A percentile compares a stretch with the other conserved stretches of the same genome.
phyloP scores from a whole-genome alignment of 1,140 invertebrate genomes.

The Dendroctonus valens region DNA sequence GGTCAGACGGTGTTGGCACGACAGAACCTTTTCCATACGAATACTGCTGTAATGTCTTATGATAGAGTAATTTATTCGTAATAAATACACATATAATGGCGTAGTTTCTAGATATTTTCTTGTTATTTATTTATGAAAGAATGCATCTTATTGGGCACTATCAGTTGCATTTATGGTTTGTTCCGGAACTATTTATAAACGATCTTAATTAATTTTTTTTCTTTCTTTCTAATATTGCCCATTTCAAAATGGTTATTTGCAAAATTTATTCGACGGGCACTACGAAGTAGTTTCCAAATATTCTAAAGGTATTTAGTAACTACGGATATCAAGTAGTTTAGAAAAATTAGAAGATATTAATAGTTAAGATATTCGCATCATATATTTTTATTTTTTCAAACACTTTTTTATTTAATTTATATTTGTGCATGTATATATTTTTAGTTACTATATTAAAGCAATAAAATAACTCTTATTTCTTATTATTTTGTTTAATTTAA shows the following conservation, averaged over 20 bases:
- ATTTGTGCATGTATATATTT: conserved; percentile 41
- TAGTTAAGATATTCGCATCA: conserved; percentile 26
- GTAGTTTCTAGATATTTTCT: conserved; percentile 8
- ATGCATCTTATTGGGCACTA: not conserved
- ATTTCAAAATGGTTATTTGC: not conserved
- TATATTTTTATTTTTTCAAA: conserved; percentile 38
- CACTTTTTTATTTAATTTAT: conserved; percentile 41
- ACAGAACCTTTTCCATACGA: not conserved
- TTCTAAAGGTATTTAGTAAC: not conserved
- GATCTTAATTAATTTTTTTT: conserved; percentile 17
- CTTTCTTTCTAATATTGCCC: conserved; percentile 23
- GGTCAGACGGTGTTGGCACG: not conserved
- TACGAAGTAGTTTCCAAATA: not conserved
- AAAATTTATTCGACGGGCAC: not conserved
- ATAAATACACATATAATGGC: not conserved
- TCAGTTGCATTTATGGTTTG: conserved; percentile 3
- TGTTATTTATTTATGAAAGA: conserved; percentile 16
- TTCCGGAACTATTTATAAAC: conserved; percentile 13
- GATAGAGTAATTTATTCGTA: conserved; percentile 2
- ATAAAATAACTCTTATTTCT: conserved; percentile 41
- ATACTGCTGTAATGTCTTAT: conserved; percentile 10
- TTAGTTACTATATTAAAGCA: conserved; percentile 38
- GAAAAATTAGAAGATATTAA: conserved; percentile 38
- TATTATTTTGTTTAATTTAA: not conserved
- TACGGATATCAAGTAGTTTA: conserved; percentile 2